These are phyloP conservation scores for Arvicanthis niloticus DNA, from an alignment of 2,113 vertebrate species.

Conservation along the genomic window DNA sequence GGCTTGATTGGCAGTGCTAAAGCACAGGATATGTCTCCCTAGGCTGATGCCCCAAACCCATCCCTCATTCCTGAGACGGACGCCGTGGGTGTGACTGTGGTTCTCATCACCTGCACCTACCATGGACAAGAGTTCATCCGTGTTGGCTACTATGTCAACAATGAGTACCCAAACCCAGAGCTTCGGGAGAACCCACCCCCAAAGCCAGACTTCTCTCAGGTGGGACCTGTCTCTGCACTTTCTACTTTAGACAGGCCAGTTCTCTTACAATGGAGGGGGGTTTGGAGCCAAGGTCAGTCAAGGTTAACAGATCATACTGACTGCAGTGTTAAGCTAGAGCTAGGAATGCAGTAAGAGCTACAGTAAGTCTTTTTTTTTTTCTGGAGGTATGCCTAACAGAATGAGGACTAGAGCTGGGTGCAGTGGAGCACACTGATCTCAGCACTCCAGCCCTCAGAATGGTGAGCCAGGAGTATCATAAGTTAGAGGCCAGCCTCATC, in stretches of 20 bases:
- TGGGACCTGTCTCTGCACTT: conserved; percentile 70
- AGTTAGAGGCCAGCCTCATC: neutral
- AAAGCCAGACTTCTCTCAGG: conserved; percentile 95
- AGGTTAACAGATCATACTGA: neutral
- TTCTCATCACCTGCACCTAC: conserved; percentile 96
- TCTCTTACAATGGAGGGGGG: neutral
- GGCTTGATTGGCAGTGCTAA: neutral
- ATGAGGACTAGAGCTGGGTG: neutral
- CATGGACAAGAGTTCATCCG: conserved; percentile 95
- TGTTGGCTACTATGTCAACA: conserved; percentile 97
- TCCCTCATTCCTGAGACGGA: conserved; percentile 94
- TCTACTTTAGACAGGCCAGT: neutral
- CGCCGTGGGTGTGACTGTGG: conserved; percentile 95
- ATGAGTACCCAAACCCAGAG: conserved; percentile 94
- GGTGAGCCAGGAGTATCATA: neutral
- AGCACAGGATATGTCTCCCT: conserved; percentile 42
- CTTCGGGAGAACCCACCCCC: conserved; percentile 93
- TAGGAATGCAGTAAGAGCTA: neutral
- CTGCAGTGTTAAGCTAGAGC: neutral
- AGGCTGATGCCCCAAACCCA: conserved; percentile 94
- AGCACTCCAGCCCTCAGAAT: neutral
- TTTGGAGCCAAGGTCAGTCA: neutral
- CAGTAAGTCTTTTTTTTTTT: conserved; percentile 34
- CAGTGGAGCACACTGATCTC: neutral
- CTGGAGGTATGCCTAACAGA: neutral